These are phyloP conservation scores for Theocolax elegans DNA, from an alignment of 1,140 invertebrate species.

Conservation along the genomic window DNA sequence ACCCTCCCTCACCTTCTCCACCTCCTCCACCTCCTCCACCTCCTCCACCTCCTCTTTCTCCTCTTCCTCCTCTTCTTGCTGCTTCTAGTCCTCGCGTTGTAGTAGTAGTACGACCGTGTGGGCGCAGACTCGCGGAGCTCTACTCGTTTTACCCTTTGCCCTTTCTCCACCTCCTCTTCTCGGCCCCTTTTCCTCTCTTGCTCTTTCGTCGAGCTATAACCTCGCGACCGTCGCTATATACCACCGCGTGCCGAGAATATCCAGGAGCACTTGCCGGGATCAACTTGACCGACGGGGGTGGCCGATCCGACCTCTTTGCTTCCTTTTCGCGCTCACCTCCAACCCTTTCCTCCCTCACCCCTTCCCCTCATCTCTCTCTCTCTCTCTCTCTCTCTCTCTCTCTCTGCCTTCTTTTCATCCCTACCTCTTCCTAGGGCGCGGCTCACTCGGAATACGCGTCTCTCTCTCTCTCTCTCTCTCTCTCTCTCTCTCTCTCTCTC, in stretches of 20 bases:
- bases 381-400: too few species aligned
- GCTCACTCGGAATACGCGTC: background rate
- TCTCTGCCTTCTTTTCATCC: too few species aligned
- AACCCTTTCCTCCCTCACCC: too few species aligned
- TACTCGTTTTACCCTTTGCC: slow-evolving; percentile 41
- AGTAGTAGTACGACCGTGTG: slow-evolving; percentile 35
- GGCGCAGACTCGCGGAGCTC: slow-evolving; percentile 9
- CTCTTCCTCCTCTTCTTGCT: slow-evolving; percentile 41
- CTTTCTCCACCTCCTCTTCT: slow-evolving; percentile 7
- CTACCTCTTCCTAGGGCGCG: too few species aligned
- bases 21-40: slow-evolving; percentile 48
- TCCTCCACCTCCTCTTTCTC: slow-evolving; percentile 35
- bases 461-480: slow-evolving; percentile 9
- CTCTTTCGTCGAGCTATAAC: slow-evolving; percentile 49
- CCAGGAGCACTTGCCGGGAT: slow-evolving; percentile 61
- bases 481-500: background rate
- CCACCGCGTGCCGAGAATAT: slow-evolving; percentile 60
- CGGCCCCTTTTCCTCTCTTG: slow-evolving; percentile 26
- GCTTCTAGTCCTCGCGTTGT: slow-evolving; percentile 48
- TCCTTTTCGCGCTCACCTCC: too few species aligned
- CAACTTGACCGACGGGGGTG: too few species aligned
- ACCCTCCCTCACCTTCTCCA: slow-evolving; percentile 42
- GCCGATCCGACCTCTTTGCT: too few species aligned
- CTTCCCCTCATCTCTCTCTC: too few species aligned
- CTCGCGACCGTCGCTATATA: slow-evolving; percentile 52